These are phyloP conservation scores for Syngnathus acus DNA, from an alignment of 2,797 vertebrate species.

Conservation along the genomic window DNA sequence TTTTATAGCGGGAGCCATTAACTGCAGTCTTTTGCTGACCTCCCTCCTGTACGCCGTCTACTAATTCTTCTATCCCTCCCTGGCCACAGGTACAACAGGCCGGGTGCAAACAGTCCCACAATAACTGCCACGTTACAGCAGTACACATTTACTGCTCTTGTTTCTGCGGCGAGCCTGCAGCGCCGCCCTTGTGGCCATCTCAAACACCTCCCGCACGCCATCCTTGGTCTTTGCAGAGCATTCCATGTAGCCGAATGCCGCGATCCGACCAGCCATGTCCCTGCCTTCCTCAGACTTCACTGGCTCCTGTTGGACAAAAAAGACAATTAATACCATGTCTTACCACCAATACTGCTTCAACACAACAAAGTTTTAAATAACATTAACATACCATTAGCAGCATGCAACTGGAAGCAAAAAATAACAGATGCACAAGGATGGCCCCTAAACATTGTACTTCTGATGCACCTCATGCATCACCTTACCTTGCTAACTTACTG, in stretches of 20 bases:
- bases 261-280: constrained; percentile 91
- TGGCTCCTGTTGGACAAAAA: constrained; percentile 75
- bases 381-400: background rate
- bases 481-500: background rate
- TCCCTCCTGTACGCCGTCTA: constrained; percentile 56
- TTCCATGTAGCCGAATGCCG: constrained; percentile 97
- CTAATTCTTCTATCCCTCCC: constrained; percentile 46
- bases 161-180: constrained; percentile 94
- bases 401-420: background rate
- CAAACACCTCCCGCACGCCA: constrained; percentile 96
- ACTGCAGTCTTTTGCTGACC: constrained; percentile 47
- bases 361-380: background rate
- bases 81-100: constrained; percentile 37
- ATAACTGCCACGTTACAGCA: constrained; percentile 76
- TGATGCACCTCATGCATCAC: background rate
- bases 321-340: background rate
- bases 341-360: background rate
- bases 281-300: constrained; percentile 94
- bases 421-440: background rate
- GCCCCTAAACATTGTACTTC: background rate
- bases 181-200: constrained; percentile 98
- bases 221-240: constrained; percentile 99
- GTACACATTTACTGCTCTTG: constrained; percentile 87
- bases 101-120: constrained; percentile 60
- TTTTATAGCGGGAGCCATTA: constrained; percentile 51